These are phyloP conservation scores for Gnathonemus longibarbis DNA, from an alignment of 2,113 vertebrate genomes.

Conservation along the genomic window DNA sequence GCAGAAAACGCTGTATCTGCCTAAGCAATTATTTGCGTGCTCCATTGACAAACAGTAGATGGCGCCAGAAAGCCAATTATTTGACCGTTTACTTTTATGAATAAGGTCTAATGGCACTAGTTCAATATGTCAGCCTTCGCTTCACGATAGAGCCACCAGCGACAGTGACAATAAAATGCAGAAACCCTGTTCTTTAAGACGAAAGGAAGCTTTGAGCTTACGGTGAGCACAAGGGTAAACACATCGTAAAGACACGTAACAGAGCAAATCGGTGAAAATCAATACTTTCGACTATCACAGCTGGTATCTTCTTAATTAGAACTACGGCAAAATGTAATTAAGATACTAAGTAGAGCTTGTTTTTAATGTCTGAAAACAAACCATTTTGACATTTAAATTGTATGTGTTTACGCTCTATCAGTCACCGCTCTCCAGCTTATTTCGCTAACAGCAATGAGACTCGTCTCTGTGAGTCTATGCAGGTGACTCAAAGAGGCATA, in stretches of 20 bases:
- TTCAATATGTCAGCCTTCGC: neutral
- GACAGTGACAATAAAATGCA: neutral
- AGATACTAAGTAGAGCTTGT: constrained; percentile 1
- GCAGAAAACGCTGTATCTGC: neutral
- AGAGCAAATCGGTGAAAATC: neutral
- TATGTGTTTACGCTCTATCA: neutral
- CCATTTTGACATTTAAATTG: neutral
- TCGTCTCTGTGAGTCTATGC: neutral
- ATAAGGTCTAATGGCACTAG: neutral
- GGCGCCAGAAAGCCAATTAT: constrained; percentile 7
- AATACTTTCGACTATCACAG: neutral
- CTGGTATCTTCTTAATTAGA: constrained; percentile 14
- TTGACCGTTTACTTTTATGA: neutral
- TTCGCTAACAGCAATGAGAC: neutral
- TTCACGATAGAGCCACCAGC: neutral
- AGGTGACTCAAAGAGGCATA: neutral
- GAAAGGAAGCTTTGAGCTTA: neutral
- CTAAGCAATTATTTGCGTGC: neutral
- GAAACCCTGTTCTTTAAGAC: neutral
- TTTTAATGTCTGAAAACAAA: neutral
- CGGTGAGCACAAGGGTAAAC: neutral
- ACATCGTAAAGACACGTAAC: neutral
- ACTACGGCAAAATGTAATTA: constrained; percentile 6
- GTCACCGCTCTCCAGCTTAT: neutral
- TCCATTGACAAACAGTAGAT: neutral